Base-by-base conservation (phyloP, 2,888 invertebrate species). In the Tenodera sinensis region DNA sequence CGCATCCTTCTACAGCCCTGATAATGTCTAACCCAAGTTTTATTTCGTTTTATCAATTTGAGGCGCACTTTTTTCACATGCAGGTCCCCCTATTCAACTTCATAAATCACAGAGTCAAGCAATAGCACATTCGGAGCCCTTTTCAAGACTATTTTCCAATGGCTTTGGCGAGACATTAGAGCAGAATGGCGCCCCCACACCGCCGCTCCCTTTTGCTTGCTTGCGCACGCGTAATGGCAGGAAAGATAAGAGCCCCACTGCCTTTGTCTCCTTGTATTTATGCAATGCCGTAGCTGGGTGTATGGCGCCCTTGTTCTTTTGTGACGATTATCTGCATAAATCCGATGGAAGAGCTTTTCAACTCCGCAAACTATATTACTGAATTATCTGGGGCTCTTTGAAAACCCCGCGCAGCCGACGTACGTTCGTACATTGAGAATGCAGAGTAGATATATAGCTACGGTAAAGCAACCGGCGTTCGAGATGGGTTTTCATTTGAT, bases 341-440 rank as follows among this genome's bases (percentile, higher is more conserved):
- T 91, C 91, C 91, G 90, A 90, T 91, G 90, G 91, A 91, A 90
- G 90, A 90, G 90, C 91, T 91, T 91, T 91, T 90, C 91, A 91
- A 91, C 91, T 91, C 90, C 89, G 90, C 90, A 90, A 91, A 91
- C 91, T 91, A 90, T 91, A 91, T 91, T 91, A 91, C 91, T 90
- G 91, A 91, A 91, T 91, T 91, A 91, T 91, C 91, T 90, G 91
- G 34, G 86, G 89, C 90, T 90, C 90, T 90, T 90, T 90, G 90
- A 90, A 90, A 89, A 88, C 83, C 87, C 30, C 86, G 89, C 88
- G 82, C 82, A 83, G 83, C 88, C 88, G 90, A 88, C 88, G 84
- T 85, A 87, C 88, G 71, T 25, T n/a, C 86, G 85, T 85, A 89
- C 86, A 83, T 88, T 85, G 89, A 89, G 89, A 87, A 88, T 87